These are phyloP conservation scores for Conops quadrifasciatus DNA, from an alignment of 2,888 invertebrate species.

Conservation along the genomic window DNA sequence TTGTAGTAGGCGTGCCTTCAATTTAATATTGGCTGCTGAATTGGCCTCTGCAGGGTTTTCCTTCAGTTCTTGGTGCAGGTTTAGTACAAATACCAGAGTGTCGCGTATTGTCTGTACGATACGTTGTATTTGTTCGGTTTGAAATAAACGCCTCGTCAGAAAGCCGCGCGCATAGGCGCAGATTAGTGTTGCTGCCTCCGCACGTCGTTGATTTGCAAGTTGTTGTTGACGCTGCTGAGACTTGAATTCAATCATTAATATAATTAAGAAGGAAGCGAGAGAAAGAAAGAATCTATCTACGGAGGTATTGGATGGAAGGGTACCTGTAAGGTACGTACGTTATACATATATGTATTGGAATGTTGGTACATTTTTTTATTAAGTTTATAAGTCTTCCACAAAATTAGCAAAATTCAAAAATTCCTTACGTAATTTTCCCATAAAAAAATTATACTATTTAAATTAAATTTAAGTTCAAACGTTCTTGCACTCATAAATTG, in stretches of 20 bases:
- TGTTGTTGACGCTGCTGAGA: slow-evolving; percentile 19
- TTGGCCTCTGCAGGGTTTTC: slow-evolving; percentile 47
- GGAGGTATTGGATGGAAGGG: too few species aligned
- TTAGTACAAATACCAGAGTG: slow-evolving; percentile 61
- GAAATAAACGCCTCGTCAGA: slow-evolving; percentile 81
- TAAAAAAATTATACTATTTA: slow-evolving; percentile 1
- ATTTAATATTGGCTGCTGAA: slow-evolving; percentile 53
- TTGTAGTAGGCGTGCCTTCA: slow-evolving; percentile 59
- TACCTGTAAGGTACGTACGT: too few species aligned
- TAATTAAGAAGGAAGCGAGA: not conserved
- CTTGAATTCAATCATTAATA: not conserved
- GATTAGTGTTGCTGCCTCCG: slow-evolving; percentile 72
- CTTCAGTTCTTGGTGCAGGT: slow-evolving; percentile 58
- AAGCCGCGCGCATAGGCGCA: slow-evolving; percentile 79
- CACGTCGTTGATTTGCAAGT: slow-evolving; percentile 33
- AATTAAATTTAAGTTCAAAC: slow-evolving; percentile 6
- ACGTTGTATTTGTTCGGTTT: slow-evolving; percentile 80
- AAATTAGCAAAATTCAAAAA: too few species aligned
- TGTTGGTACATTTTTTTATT: too few species aligned
- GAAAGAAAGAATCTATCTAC: not conserved
- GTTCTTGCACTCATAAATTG: not conserved
- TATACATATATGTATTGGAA: too few species aligned
- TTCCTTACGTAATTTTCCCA: too few species aligned
- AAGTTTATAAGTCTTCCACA: too few species aligned
- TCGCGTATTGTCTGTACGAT: slow-evolving; percentile 68